Evolutionary conservation across 2,797 vertebrate genomes (phyloP).

Genomic region (Choloepus didactylus): DNA sequence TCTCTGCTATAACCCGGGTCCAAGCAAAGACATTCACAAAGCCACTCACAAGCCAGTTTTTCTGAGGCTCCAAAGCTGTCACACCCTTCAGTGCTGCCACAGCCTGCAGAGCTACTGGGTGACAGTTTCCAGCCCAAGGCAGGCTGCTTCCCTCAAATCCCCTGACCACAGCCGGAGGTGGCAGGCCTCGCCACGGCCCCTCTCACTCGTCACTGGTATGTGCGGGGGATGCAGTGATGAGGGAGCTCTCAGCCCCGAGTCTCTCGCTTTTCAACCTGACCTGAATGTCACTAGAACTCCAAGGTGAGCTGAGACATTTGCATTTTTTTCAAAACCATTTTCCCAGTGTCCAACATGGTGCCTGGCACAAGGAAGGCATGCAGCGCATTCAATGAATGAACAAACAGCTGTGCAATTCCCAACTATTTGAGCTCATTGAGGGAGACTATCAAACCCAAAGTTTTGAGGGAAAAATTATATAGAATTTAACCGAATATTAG

Average conservation of each 20-base stretch:
- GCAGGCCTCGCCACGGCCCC: background rate
- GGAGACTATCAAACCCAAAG: background rate
- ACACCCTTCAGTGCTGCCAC: background rate
- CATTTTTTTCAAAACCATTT: slow-evolving; percentile 29
- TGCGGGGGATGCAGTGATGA: background rate
- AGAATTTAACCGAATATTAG: background rate
- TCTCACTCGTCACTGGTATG: background rate
- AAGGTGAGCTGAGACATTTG: background rate
- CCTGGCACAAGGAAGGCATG: background rate
- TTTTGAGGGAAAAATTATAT: slow-evolving; percentile 1
- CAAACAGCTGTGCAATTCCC: background rate
- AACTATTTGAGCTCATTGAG: background rate
- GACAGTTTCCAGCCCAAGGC: background rate
- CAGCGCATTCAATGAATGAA: background rate
- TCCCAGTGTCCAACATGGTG: background rate
- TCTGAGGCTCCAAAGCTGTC: slow-evolving; percentile 24
- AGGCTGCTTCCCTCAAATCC: background rate
- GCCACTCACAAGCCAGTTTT: slow-evolving; percentile 19
- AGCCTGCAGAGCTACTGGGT: background rate
- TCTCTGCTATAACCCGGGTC: slow-evolving; percentile 50
- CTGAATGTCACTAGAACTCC: background rate
- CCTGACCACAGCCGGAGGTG: background rate
- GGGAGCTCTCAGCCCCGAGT: background rate
- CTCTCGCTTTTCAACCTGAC: background rate
- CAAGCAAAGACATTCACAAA: slow-evolving; percentile 49